Evolutionary conservation across 1,140 invertebrate species (phyloP).

Genomic region (Drosophila lowei): DNA sequence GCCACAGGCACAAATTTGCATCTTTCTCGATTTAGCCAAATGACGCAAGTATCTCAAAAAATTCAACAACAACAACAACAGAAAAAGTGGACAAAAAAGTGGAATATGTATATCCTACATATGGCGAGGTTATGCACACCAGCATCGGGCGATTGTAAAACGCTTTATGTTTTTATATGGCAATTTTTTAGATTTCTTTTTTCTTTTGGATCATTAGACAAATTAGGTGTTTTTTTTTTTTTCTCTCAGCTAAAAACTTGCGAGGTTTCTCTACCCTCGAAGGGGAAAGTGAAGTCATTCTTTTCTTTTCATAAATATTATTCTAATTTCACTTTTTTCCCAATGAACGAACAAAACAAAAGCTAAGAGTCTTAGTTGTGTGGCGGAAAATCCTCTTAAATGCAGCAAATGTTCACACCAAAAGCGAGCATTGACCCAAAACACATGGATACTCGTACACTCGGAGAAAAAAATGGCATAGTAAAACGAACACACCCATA

Average conservation of each 20-base stretch:
- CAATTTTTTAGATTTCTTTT: conserved; percentile 14
- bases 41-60: conserved; percentile 28
- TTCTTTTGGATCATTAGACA: conserved; percentile 25
- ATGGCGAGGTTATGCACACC: conserved; percentile 36
- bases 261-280: conserved; percentile 2
- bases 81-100: conserved; percentile 10
- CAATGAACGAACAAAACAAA: neutral
- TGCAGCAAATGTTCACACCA: conserved; percentile 32
- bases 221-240: conserved; percentile 22
- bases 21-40: conserved; percentile 43
- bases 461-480: no score
- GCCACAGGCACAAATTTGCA: conserved; percentile 33
- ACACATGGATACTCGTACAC: neutral
- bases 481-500: no score
- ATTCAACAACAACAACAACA: neutral
- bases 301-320: conserved; percentile 23
- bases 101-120: conserved; percentile 32
- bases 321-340: conserved; percentile 27
- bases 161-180: conserved; percentile 31
- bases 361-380: conserved; percentile 7
- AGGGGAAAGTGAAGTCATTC: neutral
- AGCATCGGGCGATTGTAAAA: conserved; percentile 20
- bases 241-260: neutral
- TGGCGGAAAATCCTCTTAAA: conserved; percentile 29
- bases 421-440: conserved; percentile 32